A percentile compares a stretch with the other conserved stretches of the same genome.
Evolutionary conservation across 2,113 vertebrate species (phyloP).

Genomic region (Atractosteus spatula): DNA sequence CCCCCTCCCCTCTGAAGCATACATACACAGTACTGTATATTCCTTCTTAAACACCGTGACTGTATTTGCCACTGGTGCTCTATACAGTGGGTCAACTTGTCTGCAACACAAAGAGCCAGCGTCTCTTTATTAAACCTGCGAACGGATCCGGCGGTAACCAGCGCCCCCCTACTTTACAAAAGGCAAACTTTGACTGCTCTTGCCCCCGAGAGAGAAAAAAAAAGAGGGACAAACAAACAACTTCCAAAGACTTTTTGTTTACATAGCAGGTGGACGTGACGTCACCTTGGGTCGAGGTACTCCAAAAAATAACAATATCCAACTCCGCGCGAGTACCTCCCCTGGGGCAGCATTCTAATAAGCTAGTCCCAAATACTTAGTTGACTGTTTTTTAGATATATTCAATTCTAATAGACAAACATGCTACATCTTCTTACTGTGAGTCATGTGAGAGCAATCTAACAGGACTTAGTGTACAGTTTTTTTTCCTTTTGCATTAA

Average conservation of each 20-base stretch:
- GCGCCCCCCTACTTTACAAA: constrained; percentile 14
- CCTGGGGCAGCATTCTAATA: constrained; percentile 60
- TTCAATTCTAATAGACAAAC: constrained; percentile 65
- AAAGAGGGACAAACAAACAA: constrained; percentile 56
- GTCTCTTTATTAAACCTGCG: background rate
- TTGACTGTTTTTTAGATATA: constrained; percentile 64
- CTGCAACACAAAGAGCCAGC: constrained; percentile 16
- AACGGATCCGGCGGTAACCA: constrained; percentile 3
- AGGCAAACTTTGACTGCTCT: constrained; percentile 20
- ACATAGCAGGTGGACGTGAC: constrained; percentile 87
- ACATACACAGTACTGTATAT: background rate
- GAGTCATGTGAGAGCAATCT: constrained; percentile 64
- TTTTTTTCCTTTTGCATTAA: constrained; percentile 66
- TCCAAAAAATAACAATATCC: constrained; percentile 59
- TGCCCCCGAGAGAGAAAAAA: background rate
- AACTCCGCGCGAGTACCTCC: constrained; percentile 60
- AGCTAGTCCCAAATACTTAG: constrained; percentile 61
- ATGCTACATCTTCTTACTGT: constrained; percentile 68
- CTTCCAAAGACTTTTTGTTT: constrained; percentile 69
- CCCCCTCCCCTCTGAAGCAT: background rate
- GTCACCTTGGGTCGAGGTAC: constrained; percentile 74
- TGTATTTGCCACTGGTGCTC: background rate
- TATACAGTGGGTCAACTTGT: constrained; percentile 7
- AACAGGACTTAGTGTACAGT: constrained; percentile 61
- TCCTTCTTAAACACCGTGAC: constrained; percentile 4